Conservation (phyloP, 2,888 invertebrate species). For the Drosophila kuntzei region DNA sequence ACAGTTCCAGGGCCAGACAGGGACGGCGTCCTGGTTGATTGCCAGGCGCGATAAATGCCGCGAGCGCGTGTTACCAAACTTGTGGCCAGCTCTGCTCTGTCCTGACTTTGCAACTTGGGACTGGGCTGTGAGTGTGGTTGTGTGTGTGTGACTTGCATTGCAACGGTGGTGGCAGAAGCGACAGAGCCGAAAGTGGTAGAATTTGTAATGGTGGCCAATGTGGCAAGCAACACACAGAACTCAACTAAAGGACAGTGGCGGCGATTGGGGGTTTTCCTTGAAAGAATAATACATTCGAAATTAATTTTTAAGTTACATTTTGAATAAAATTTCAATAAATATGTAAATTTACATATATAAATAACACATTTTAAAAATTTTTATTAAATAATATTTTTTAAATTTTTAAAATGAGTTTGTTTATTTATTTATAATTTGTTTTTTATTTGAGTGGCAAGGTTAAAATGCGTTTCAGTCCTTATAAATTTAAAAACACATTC, state of each 20-base stretch:
- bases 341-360: background rate
- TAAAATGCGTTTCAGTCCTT: no score
- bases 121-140: constrained; percentile 32
- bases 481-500: no score
- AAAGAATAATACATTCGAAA: background rate
- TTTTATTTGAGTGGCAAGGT: no score
- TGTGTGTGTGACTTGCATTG: constrained; percentile 38
- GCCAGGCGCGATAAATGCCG: constrained; percentile 68
- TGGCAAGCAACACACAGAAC: constrained; percentile 29
- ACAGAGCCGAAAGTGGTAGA: constrained; percentile 68
- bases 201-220: constrained; percentile 74
- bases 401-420: background rate
- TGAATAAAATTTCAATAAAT: background rate
- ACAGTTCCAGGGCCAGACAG: constrained; percentile 38
- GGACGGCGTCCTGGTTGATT: constrained; percentile 72
- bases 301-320: background rate
- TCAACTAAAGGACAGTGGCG: constrained; percentile 37
- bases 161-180: constrained; percentile 53
- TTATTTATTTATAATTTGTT: background rate
- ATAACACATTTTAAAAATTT: background rate
- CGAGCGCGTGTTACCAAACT: constrained; percentile 62
- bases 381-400: background rate
- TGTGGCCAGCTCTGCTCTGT: constrained; percentile 39
- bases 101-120: constrained; percentile 28
- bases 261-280: constrained; percentile 1